A percentile compares a stretch with the other conserved stretches of the same genome.
phyloP scores from a whole-genome alignment of 2,888 invertebrate species.

The Subacronicta megacephala region DNA sequence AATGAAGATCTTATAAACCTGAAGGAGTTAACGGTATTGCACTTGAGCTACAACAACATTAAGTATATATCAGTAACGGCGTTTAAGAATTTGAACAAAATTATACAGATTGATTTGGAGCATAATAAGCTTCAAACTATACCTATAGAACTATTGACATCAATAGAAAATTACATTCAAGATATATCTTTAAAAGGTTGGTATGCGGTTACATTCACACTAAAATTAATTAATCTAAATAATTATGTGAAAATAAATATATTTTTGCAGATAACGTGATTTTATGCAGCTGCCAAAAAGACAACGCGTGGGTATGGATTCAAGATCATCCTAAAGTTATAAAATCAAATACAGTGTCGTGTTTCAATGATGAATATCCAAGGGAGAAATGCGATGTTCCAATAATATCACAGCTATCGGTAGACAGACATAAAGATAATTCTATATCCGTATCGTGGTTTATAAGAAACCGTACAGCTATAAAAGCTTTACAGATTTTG shows the following conservation, averaged over 20 bases:
- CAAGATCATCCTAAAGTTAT: constrained; percentile 93
- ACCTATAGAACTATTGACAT: constrained; percentile 93
- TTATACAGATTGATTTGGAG: constrained; percentile 94
- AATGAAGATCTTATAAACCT: constrained; percentile 94
- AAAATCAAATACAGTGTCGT: constrained; percentile 75
- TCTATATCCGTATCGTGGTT: constrained; percentile 97
- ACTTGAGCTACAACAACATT: constrained; percentile 95
- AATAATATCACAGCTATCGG: constrained; percentile 94
- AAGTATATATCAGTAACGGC: constrained; percentile 94
- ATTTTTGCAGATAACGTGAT: constrained; percentile 94
- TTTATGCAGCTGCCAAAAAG: constrained; percentile 96
- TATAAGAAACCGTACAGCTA: constrained; percentile 95
- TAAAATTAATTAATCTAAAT: not conserved
- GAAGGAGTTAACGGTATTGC: constrained; percentile 93
- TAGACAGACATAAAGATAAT: constrained; percentile 96
- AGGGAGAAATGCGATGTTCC: constrained; percentile 90
- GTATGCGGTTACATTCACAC: constrained; percentile 21
- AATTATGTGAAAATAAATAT: not conserved
- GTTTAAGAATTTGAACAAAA: constrained; percentile 93
- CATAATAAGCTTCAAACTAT: constrained; percentile 95
- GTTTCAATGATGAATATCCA: constrained; percentile 81
- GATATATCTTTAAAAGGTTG: constrained; percentile 95
- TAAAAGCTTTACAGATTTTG: constrained; percentile 95
- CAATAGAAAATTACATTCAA: constrained; percentile 95
- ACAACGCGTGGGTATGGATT: constrained; percentile 98